Base-by-base conservation (phyloP, 2,113 vertebrate genomes). In the Melanocharis versteri region DNA sequence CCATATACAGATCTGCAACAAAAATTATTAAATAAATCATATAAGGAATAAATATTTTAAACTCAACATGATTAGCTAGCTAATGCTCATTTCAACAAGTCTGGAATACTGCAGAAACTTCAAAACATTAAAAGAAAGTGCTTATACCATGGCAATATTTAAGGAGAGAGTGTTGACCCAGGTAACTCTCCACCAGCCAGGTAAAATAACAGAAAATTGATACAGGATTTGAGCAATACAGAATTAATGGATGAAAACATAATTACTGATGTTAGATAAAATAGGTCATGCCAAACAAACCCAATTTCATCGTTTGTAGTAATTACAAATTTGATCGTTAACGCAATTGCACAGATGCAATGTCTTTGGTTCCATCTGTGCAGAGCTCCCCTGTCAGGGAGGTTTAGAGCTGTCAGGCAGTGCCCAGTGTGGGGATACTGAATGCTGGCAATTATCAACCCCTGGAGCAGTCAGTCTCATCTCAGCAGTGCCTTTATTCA, bases 201-300 rank as follows among this genome's bases (percentile, higher is more conserved):
- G 61, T 83, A 94, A 83, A 85, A 54, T 83, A 83, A 85, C 75
- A 93, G 94, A 93, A 96, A 93, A 77, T 15, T 93, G 91, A 94
- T 96, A 91, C 66, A 80, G 81, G 93, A 83, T 77, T 93, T 93
- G 50, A 91, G 84, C 73, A 87, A 68, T 91, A 60, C 81, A 68
- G 64, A 91, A 92, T 82, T 92, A 96, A 87, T 0, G 0, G 78
- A 76, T 69, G 65, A 82, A 89, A 89, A 90, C 30, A 3, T 45
- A 93, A 85, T 83, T 86, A 88, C 90, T 77, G 66, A 78, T 70
- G 45, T 94, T 93, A 93, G 54, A 65, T 91, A 95, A 95, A 96
- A 88, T 58, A 95, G 94, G 93, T 95, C 94, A 94, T 94, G 90
- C 76, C 91, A 95, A 70, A 95, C 66, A 93, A 94, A 95, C 57